A percentile compares a stretch with the other conserved stretches of the same genome.
Conservation (phyloP, 37 sponge, comb jelly and placozoan species). For the Aplysina aerophoba region DNA sequence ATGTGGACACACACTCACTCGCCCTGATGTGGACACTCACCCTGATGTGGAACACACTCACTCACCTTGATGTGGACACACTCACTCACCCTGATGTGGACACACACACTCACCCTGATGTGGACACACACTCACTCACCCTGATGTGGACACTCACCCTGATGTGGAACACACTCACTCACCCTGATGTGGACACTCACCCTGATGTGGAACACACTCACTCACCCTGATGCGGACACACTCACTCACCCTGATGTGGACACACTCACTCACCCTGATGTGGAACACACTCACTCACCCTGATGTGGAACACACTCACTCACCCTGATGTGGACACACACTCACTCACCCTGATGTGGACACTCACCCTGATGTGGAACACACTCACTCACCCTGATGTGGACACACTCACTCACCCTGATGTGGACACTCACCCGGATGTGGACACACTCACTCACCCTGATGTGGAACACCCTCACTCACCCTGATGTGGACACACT, state of each 20-base stretch:
- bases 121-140: background rate
- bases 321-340: background rate
- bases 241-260: too few species aligned
- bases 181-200: too few species aligned
- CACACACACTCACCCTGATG: background rate
- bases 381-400: conserved; percentile 3
- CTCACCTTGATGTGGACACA: background rate
- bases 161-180: too few species aligned
- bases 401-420: too few species aligned
- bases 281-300: background rate
- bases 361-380: background rate
- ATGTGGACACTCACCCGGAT: too few species aligned
- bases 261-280: background rate
- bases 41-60: too few species aligned
- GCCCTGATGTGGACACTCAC: background rate
- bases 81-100: background rate
- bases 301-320: background rate
- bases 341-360: too few species aligned
- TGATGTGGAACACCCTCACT: background rate
- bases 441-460: too few species aligned
- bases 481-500: background rate
- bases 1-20: background rate
- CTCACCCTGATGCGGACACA: background rate
- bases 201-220: background rate
- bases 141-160: too few species aligned